Evolutionary conservation across 1,140 invertebrate genomes (phyloP).

Genomic region (Rhyzopertha dominica): DNA sequence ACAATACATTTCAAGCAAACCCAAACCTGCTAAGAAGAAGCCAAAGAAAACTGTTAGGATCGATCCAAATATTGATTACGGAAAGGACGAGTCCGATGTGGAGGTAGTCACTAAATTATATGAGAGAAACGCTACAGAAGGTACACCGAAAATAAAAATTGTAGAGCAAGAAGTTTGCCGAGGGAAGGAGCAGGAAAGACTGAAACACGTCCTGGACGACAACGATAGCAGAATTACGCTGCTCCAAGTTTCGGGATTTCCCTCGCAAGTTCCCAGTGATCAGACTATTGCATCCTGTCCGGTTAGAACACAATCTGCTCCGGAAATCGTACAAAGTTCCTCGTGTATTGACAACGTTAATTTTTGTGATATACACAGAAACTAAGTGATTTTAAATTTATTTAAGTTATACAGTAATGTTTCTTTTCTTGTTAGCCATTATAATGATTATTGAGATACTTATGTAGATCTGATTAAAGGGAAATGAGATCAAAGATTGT

Average conservation of each 20-base stretch:
- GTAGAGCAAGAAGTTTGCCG: slow-evolving; percentile 17
- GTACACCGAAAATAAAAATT: slow-evolving; percentile 10
- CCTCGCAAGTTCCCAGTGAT: not conserved
- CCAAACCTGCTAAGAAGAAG: slow-evolving; percentile 2
- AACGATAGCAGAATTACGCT: slow-evolving; percentile 8
- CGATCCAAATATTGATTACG: not conserved
- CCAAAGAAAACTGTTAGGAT: not conserved
- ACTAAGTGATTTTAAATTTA: too few relatives aligned
- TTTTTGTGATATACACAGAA: too few relatives aligned
- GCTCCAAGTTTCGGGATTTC: slow-evolving; percentile 1
- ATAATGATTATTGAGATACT: too few relatives aligned
- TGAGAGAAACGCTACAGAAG: slow-evolving; percentile 1
- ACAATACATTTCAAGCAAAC: slow-evolving; percentile 28
- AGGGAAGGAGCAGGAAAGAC: slow-evolving; percentile 20
- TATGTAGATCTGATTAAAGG: too few relatives aligned
- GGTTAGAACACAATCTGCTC: slow-evolving; percentile 17
- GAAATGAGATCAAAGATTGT: too few relatives aligned
- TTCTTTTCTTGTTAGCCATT: too few relatives aligned
- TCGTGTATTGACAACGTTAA: too few relatives aligned
- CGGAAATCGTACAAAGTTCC: slow-evolving; percentile 17
- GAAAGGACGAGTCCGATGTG: not conserved
- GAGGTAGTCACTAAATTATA: not conserved
- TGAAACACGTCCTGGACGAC: slow-evolving; percentile 11
- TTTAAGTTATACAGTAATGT: too few relatives aligned
- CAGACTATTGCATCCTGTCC: not conserved